Evolutionary conservation across 2,797 vertebrate genomes (phyloP), one percentile per base, ranked within the genome.

Genomic region (Spondyliosoma cantharus): DNA sequence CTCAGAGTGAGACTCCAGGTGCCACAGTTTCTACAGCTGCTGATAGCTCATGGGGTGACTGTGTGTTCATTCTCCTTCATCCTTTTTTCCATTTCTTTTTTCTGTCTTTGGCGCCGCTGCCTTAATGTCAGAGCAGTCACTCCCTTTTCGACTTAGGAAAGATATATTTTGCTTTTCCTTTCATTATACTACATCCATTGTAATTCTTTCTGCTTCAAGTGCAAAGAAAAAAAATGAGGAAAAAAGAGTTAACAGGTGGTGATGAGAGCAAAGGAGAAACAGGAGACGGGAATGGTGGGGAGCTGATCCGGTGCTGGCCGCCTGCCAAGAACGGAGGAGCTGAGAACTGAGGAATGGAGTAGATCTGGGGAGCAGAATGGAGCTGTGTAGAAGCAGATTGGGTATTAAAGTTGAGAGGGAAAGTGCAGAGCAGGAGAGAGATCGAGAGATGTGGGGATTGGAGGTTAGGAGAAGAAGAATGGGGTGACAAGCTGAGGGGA

Each of bases 241-340:
- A 65, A 77, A 29, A 53, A 14, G 54, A 73, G 62, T 79, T 74
- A 84, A 89, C 83, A 89, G 87, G 78, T 87, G 81, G 79, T 77
- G 67, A 83, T 77, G 67, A 70, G 63, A 70, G 69, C 45, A 75
- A 86, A 81, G 54, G 43, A 58, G 62, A 77, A 78, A 66, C 15
- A 66, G 57, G 53, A 81, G 74, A 65, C 43, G 76, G 73, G 74
- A 42, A 56, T 75, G 49, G 20, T 6, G 49, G 43, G 62, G 45
- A 53, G 81, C 45, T 73, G 80, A 78, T 87, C 71, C 80, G 67
- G 29, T 0, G 13, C 83, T 87, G 87, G 87, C 74, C 37, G 62
- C 19, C 78, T 62, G 72, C 89, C 86, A 86, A 68, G 53, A 79
- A 64, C 68, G 29, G 54, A 74, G 50, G 56, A 83, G 58, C 58